These are phyloP conservation scores for Stenurella melanura DNA, from an alignment of 2,888 invertebrate species.

Conservation along the genomic window DNA sequence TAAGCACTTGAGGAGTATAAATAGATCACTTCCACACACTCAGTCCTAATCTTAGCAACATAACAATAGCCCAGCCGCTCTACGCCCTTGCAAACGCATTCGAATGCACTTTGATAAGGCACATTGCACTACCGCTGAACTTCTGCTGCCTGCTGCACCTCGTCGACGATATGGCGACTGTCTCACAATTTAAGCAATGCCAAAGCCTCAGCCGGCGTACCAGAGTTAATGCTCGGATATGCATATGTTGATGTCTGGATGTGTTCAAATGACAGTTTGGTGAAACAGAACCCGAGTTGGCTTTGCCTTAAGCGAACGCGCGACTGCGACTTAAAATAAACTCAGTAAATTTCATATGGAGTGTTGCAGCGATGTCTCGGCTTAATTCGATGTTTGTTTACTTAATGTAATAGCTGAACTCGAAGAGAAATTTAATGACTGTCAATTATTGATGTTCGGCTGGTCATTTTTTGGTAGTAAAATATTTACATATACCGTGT, in stretches of 20 bases:
- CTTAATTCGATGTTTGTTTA: conserved; percentile 40
- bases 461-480: background rate
- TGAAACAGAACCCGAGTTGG: conserved; percentile 50
- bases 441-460: conserved; percentile 17
- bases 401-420: conserved; percentile 30
- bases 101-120: conserved; percentile 39
- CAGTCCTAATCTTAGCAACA: background rate
- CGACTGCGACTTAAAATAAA: conserved; percentile 64
- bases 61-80: conserved; percentile 19
- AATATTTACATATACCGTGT: background rate
- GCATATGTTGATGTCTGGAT: conserved; percentile 46
- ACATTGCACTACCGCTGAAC: conserved; percentile 33
- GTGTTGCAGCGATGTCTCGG: conserved; percentile 26
- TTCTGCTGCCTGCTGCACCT: conserved; percentile 33
- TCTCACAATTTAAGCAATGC: conserved; percentile 21
- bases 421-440: conserved; percentile 36
- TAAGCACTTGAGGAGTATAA: conserved; percentile 29
- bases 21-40: conserved; percentile 10
- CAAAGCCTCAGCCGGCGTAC: background rate
- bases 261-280: conserved; percentile 40
- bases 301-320: conserved; percentile 62
- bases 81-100: conserved; percentile 26
- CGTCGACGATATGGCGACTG: conserved; percentile 33
- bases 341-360: conserved; percentile 49
- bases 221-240: conserved; percentile 26